Conservation (phyloP, 2,797 vertebrate species). For the Darevskia mixta region DNA sequence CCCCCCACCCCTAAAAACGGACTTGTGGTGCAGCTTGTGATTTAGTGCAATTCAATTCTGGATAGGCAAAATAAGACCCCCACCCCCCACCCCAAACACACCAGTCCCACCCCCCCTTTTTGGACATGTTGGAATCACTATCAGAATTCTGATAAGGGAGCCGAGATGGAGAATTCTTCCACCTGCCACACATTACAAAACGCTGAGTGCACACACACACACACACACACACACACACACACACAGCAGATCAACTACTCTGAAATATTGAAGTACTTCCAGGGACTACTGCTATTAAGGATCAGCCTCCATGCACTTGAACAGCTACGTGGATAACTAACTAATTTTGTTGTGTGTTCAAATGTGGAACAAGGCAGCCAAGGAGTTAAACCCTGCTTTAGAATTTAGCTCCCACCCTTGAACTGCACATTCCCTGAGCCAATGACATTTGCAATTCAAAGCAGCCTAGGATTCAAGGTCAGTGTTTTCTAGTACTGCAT, state of each 20-base stretch:
- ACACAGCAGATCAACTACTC: conserved; percentile 17
- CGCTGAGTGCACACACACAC: not conserved
- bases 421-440: conserved; percentile 18
- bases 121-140: conserved; percentile 8
- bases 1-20: conserved; percentile 46
- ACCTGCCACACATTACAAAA: not conserved
- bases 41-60: not conserved
- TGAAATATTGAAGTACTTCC: conserved; percentile 10
- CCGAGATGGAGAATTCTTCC: conserved; percentile 42
- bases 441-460: conserved; percentile 52
- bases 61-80: conserved; percentile 32
- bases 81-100: not conserved
- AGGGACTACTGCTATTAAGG: conserved; percentile 28
- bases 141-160: conserved; percentile 31
- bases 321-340: conserved; percentile 32
- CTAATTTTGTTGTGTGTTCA: conserved; percentile 15
- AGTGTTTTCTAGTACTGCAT: conserved; percentile 3
- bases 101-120: not conserved
- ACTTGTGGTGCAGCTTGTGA: not conserved
- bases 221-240: not conserved
- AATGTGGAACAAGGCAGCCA: conserved; percentile 30
- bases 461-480: conserved; percentile 40
- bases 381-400: conserved; percentile 42
- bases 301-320: conserved; percentile 37
- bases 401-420: conserved; percentile 16